Conservation (phyloP, 2,888 invertebrate genomes). For the Lamellibrachia satsuma region DNA sequence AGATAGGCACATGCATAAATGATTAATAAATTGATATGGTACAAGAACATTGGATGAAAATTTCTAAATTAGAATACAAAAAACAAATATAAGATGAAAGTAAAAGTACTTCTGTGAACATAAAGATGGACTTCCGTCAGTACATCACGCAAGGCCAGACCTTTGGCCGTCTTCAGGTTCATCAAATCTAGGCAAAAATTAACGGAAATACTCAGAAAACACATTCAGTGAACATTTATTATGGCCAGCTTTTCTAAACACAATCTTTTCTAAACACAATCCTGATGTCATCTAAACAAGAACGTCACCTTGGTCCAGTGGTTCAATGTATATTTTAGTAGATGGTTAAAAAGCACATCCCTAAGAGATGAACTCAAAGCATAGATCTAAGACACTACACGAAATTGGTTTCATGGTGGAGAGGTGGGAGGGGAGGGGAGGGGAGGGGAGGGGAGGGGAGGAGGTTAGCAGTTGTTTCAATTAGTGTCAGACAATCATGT, state of each 20-base stretch:
- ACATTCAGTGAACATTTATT: neutral
- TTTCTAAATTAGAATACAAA: neutral
- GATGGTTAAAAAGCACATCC: no score
- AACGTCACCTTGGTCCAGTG: neutral
- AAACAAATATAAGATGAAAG: neutral
- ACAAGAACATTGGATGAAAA: neutral
- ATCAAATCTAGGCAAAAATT: slow-evolving; percentile 70
- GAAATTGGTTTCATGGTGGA: no score
- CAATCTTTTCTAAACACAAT: neutral
- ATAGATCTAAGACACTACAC: no score
- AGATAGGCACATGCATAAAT: no score
- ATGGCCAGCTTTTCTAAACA: neutral
- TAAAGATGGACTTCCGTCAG: slow-evolving; percentile 88
- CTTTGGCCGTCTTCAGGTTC: slow-evolving; percentile 82
- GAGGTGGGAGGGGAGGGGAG: no score
- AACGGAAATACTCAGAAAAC: neutral
- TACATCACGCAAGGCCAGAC: slow-evolving; percentile 91
- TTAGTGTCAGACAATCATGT: no score
- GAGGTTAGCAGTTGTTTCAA: no score
- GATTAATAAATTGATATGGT: neutral
- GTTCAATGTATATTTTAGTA: neutral
- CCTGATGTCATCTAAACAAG: neutral
- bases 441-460: no score
- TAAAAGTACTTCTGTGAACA: slow-evolving; percentile 83
- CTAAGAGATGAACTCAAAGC: no score